These are phyloP conservation scores for Uloborus plumipes DNA, from an alignment of 2,888 invertebrate species.

Conservation along the genomic window DNA sequence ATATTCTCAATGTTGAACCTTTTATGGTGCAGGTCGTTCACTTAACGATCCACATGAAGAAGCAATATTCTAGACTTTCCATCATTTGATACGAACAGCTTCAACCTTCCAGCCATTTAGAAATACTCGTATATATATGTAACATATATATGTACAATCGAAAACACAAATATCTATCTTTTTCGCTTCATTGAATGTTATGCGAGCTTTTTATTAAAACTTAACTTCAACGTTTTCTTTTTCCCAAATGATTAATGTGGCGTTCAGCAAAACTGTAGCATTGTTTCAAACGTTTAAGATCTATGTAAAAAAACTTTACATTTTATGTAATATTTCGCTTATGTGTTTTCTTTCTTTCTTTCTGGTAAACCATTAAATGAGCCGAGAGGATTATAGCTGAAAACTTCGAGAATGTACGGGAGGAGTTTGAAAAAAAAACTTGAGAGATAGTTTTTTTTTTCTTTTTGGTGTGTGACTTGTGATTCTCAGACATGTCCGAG, in stretches of 20 bases:
- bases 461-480: too few species aligned
- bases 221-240: conserved; percentile 33
- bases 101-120: conserved; percentile 46
- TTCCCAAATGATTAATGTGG: conserved; percentile 38
- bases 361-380: not conserved
- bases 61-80: conserved; percentile 48
- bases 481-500: too few species aligned
- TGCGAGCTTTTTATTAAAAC: conserved; percentile 34
- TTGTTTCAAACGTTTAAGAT: conserved; percentile 27
- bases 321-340: too few species aligned
- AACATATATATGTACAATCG: conserved; percentile 26
- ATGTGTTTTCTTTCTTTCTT: not conserved
- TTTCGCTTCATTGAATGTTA: conserved; percentile 49
- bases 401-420: too few species aligned
- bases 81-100: conserved; percentile 48
- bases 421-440: too few species aligned
- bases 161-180: conserved; percentile 51
- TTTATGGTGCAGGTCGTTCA: conserved; percentile 53
- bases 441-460: too few species aligned
- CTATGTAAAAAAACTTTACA: conserved; percentile 28
- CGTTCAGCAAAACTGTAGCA: conserved; percentile 33
- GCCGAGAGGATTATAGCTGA: too few species aligned
- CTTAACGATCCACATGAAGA: conserved; percentile 36
- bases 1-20: conserved; percentile 2
- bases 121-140: conserved; percentile 18